Percentiles rank a stretch among this genome's conserved stretches.
Conservation (phyloP, 2,888 invertebrate species). For the Noctua comes region DNA sequence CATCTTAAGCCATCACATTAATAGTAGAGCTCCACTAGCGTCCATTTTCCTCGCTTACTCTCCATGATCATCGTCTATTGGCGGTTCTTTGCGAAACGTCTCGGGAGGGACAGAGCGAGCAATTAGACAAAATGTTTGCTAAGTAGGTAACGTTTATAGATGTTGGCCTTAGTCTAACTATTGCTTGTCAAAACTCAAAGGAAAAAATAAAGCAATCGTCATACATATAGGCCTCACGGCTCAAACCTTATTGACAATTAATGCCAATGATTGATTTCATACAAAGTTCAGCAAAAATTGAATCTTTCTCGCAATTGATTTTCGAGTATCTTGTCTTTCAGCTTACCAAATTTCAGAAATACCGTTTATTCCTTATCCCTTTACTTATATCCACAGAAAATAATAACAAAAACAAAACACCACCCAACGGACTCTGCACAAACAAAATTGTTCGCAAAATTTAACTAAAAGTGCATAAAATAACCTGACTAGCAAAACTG, state of each 20-base stretch:
- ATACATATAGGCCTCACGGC: too few species aligned
- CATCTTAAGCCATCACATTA: neutral
- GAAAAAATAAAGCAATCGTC: neutral
- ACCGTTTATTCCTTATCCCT: neutral
- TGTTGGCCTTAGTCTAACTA: neutral
- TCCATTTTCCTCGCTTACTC: neutral
- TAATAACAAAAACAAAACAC: slow-evolving; percentile 15
- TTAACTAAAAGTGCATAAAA: slow-evolving; percentile 62
- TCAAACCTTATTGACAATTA: too few species aligned
- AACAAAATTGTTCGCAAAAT: slow-evolving; percentile 50
- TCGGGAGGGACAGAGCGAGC: neutral
- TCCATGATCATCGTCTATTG: neutral
- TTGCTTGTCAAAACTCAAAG: neutral
- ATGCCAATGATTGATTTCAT: neutral
- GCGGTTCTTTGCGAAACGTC: neutral
- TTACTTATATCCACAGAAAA: neutral
- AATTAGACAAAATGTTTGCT: neutral
- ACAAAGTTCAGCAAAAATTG: neutral
- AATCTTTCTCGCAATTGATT: neutral
- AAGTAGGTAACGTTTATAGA: neutral
- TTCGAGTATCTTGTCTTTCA: neutral
- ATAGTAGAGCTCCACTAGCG: neutral
- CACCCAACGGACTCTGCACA: slow-evolving; percentile 10
- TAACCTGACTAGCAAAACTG: slow-evolving; percentile 59
- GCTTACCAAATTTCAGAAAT: neutral